Base-by-base conservation (phyloP, 2,113 vertebrate genomes). In the Brachyistius frenatus region DNA sequence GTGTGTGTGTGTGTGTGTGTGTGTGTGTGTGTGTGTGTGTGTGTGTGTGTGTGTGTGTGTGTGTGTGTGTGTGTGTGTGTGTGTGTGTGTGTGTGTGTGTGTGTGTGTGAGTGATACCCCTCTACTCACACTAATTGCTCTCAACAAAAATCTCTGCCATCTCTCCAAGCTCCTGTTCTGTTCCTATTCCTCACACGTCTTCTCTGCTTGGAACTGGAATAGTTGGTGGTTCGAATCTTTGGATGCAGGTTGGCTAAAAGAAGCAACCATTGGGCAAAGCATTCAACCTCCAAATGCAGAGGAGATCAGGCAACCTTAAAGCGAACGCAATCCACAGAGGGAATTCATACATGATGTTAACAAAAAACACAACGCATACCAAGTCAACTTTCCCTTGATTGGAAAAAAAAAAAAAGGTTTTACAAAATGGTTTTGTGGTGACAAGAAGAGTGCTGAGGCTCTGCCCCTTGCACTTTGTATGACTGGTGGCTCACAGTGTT, bases 91-190 rank as follows among this genome's bases (percentile, higher is more conserved):
- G 66, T 72, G 62, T 68, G 69, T 60, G 53, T 47, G 14, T 49
- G 14, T 58, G 65, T 49, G 53, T 47, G 55, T 10, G 46, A 31
- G 54, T 44, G 75, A 76, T 74, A 78, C 14, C 67, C 46, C 54
- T 81, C 57, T 35, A 56, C 66, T 72, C 16, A 57, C 56, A 67
- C 54, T 83, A 80, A 80, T 70, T 83, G 71, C 61, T 76, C 50
- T 75, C 47, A 70, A 83, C 69, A 66, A 81, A 83, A 70, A 72
- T 61, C 73, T 64, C 74, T 79, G 52, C 69, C 73, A 73, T 67
- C 58, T 57, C 56, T 80, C 15, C 66, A 72, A 57, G 50, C 71
- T 70, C 61, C n/a, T 14, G 3, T 73, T 72, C 10, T 15, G 10
- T 54, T 47, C 58, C 36, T 66, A 37, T 66, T 54, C 46, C 57